Conservation (phyloP, 2,888 invertebrate species). For the Andricus curvator region DNA sequence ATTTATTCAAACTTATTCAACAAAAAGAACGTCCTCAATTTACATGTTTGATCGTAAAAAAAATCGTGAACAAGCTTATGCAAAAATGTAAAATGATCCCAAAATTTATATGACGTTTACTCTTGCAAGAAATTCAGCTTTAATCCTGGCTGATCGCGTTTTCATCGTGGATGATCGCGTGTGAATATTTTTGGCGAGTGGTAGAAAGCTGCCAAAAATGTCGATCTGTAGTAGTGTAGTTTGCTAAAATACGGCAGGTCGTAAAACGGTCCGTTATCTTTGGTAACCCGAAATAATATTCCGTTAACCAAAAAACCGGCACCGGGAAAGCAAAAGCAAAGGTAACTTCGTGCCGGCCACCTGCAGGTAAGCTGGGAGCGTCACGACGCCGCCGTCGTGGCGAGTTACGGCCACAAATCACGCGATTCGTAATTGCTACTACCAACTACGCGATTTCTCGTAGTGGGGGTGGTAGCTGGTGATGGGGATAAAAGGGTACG, state of each 20-base stretch:
- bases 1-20: neutral
- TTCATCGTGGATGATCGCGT: neutral
- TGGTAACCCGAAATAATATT: conserved; percentile 61
- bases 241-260: conserved; percentile 29
- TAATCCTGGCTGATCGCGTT: neutral
- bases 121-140: neutral
- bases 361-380: conserved; percentile 74
- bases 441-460: conserved; percentile 74
- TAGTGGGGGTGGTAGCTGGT: conserved; percentile 48
- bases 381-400: conserved; percentile 76
- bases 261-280: conserved; percentile 46
- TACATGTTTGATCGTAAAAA: neutral
- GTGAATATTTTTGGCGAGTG: neutral
- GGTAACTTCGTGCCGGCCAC: conserved; percentile 74
- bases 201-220: conserved; percentile 3
- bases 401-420: conserved; percentile 77
- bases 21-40: neutral
- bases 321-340: conserved; percentile 61
- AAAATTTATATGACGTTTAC: conserved; percentile 12
- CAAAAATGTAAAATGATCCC: neutral
- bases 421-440: conserved; percentile 78
- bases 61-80: neutral
- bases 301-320: conserved; percentile 67
- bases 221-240: conserved; percentile 13
- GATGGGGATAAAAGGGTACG: neutral